phyloP scores from a whole-genome alignment of 2,797 vertebrate genomes.

The Xenentodon cancila region DNA sequence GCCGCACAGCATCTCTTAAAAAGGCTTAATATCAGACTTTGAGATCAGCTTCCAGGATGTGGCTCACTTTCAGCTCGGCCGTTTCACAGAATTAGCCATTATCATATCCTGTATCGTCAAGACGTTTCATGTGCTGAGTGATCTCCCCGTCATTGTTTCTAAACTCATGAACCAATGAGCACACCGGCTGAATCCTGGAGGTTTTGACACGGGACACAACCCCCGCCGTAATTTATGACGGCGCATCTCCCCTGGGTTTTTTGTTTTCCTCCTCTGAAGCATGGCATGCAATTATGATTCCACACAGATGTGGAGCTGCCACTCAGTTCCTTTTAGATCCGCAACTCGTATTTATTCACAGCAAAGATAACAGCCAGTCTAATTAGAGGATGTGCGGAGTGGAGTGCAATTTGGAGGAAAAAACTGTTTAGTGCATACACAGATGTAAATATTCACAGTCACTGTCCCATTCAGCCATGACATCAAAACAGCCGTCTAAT shows the following conservation, averaged over 20 bases:
- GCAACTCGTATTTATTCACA: too few species aligned
- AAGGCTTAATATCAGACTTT: conserved; percentile 11
- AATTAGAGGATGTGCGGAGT: conserved; percentile 1
- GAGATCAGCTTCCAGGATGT: conserved; percentile 35
- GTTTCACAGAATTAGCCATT: background rate
- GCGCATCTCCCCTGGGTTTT: too few species aligned
- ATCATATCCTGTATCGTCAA: background rate
- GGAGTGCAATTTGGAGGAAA: too few species aligned
- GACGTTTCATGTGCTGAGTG: background rate
- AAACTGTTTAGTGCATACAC: background rate
- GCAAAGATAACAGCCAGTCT: conserved; percentile 2
- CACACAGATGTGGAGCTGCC: too few species aligned
- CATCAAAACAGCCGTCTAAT: background rate
- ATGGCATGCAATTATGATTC: too few species aligned
- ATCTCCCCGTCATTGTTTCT: too few species aligned
- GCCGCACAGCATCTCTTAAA: background rate
- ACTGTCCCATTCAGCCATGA: background rate
- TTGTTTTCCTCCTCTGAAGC: too few species aligned
- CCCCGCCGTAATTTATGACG: too few species aligned
- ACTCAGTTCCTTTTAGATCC: too few species aligned
- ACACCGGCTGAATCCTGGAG: too few species aligned
- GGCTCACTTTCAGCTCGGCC: background rate
- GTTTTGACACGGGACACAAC: too few species aligned
- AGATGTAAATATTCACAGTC: background rate
- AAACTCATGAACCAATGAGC: background rate